Percentiles rank a stretch among this genome's conserved stretches.
phyloP scores from a whole-genome alignment of 2,888 invertebrate genomes.

The Epistrophella euchroma region DNA sequence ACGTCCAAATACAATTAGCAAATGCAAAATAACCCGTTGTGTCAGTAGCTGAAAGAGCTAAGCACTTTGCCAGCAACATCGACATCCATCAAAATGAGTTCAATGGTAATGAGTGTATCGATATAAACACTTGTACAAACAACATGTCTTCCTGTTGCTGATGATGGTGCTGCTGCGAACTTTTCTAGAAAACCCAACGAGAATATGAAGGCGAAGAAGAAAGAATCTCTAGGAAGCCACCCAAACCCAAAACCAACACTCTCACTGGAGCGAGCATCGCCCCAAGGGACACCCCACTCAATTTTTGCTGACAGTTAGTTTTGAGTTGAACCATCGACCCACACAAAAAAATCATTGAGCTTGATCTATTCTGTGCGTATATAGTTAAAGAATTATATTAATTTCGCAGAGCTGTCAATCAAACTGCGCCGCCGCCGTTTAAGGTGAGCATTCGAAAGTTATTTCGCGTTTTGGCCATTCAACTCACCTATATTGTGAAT shows the following conservation, averaged over 20 bases:
- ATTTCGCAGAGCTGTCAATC: constrained; percentile 55
- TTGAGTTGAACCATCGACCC: constrained; percentile 40
- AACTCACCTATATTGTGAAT: constrained; percentile 72
- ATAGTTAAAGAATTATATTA: constrained; percentile 18
- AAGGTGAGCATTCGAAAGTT: constrained; percentile 72
- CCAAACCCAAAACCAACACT: constrained; percentile 24
- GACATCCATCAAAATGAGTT: constrained; percentile 45
- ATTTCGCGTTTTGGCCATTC: constrained; percentile 69
- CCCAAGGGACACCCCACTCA: constrained; percentile 50
- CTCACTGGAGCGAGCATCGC: constrained; percentile 42
- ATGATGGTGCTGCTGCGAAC: not conserved
- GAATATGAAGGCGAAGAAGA: not conserved
- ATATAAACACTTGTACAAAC: constrained; percentile 57
- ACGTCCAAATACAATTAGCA: constrained; percentile 45
- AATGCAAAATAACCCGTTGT: constrained; percentile 39
- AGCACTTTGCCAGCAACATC: constrained; percentile 16
- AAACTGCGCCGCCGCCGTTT: constrained; percentile 63
- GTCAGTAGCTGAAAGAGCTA: constrained; percentile 26
- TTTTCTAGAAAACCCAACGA: not conserved
- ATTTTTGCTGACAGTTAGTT: constrained; percentile 38
- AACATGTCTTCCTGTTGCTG: constrained; percentile 27
- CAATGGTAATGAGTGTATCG: constrained; percentile 43
- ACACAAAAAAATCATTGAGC: not conserved
- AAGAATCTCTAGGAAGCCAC: constrained; percentile 25
- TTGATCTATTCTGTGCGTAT: constrained; percentile 28